These are phyloP conservation scores for Pseudolycoriella hygida DNA, from an alignment of 2,888 invertebrate genomes.

Conservation along the genomic window DNA sequence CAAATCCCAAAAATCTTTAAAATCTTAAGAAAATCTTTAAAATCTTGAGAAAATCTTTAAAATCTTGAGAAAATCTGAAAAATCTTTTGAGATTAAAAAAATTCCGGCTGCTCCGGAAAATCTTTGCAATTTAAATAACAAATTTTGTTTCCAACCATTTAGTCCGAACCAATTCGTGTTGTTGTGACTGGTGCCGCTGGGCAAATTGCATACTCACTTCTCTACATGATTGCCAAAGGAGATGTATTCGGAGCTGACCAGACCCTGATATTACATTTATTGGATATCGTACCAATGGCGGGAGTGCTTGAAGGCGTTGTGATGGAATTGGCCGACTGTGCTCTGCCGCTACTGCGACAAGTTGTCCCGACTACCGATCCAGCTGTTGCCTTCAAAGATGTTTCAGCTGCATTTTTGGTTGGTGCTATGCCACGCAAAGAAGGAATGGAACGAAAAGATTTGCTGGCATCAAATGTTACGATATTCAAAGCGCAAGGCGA, in stretches of 20 bases:
- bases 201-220: slow-evolving; percentile 93
- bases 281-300: slow-evolving; percentile 68
- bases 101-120: too few relatives aligned
- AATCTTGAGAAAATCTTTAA: too few relatives aligned
- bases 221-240: slow-evolving; percentile 89
- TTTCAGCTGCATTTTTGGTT: slow-evolving; percentile 89
- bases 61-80: too few relatives aligned
- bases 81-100: too few relatives aligned
- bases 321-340: slow-evolving; percentile 94
- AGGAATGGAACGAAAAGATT: slow-evolving; percentile 98
- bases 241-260: slow-evolving; percentile 86
- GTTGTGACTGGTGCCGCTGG: slow-evolving; percentile 98
- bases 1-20: too few relatives aligned
- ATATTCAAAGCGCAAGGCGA: slow-evolving; percentile 96
- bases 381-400: slow-evolving; percentile 84
- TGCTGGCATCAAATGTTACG: slow-evolving; percentile 91
- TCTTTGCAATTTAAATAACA: too few relatives aligned
- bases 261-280: slow-evolving; percentile 68
- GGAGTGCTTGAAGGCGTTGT: slow-evolving; percentile 94
- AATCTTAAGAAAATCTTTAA: too few relatives aligned
- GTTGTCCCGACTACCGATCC: slow-evolving; percentile 80
- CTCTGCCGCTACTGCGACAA: slow-evolving; percentile 69
- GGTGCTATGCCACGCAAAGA: slow-evolving; percentile 95
- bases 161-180: slow-evolving; percentile 76
- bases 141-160: too few relatives aligned